Evolutionary conservation across 2,888 invertebrate species (phyloP), one percentile per base, ranked within the genome.

Genomic region (Epirrita christyi): DNA sequence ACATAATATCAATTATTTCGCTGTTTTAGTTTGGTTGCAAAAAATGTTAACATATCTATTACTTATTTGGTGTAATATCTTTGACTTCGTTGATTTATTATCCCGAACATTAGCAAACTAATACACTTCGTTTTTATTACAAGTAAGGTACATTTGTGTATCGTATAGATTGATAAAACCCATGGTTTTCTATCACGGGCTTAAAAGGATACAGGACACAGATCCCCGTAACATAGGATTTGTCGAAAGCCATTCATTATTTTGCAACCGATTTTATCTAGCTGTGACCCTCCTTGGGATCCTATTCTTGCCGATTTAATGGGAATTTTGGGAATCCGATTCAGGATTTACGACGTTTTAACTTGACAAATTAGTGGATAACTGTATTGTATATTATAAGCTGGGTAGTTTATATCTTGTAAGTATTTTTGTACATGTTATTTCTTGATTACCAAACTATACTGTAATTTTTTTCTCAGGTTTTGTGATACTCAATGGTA

Each of bases 221-320:
- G n/a, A n/a, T 45, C 43, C 44, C 44, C 27, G 51, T 64, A 52
- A 58, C 52, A 57, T 40, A 44, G 63, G 63, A 62, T 51, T 59
- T 63, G 63, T 59, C 54, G 56, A 62, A 56, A 56, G 45, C 60
- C 57, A 63, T 67, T 63, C 63, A 63, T 67, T 65, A 67, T 64
- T 21, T 59, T 62, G 65, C 52, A 61, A 62, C 58, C 61, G 67
- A 67, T 67, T 65, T 65, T 65, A 67, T 67, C 65, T 60, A 10
- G 21, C 54, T 60, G 46, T 55, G 60, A 66, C 66, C 64, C 66
- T 66, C 62, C 58, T 63, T 44, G 55, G 59, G 59, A 56, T 63
- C 50, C 63, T 27, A 60, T 63, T 67, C 61, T 60, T 63, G 52
- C 51, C 51, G 53, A 57, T 57, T 65, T 65, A 65, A 67, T 67